These are phyloP conservation scores for Paracanthobrama guichenoti DNA, from an alignment of 2,113 vertebrate species.

Conservation along the genomic window DNA sequence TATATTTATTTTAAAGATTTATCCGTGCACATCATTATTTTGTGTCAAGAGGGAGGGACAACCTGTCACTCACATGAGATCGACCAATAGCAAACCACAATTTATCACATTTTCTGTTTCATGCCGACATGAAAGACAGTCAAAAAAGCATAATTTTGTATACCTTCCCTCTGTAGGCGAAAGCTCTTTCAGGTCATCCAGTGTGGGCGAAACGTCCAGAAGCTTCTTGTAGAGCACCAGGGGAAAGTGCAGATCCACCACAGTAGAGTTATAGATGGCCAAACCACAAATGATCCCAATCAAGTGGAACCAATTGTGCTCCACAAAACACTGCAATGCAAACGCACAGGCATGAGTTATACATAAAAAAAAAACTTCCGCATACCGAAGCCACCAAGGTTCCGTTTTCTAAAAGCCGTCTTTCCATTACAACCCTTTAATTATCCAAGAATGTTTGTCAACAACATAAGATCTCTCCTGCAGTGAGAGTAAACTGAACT, in stretches of 20 bases:
- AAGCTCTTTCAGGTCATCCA: conserved; percentile 93
- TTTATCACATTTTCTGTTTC: no score
- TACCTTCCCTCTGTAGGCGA: conserved; percentile 96
- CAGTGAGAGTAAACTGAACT: neutral
- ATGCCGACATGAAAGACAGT: neutral
- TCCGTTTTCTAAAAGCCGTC: neutral
- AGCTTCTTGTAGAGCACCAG: conserved; percentile 95
- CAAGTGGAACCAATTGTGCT: conserved; percentile 96
- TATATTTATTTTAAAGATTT: no score
- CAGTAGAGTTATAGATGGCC: conserved; percentile 96
- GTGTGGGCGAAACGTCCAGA: conserved; percentile 79
- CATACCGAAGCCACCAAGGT: neutral
- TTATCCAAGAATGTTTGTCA: neutral
- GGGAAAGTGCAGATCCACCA: conserved; percentile 95
- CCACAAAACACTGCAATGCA: conserved; percentile 89
- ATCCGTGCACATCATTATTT: no score
- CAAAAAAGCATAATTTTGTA: neutral
- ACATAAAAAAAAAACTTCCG: neutral
- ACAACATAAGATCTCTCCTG: neutral
- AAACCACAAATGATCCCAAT: conserved; percentile 95
- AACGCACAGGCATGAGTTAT: neutral
- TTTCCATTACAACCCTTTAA: conserved; percentile 9
- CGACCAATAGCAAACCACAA: no score
- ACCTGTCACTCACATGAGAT: no score
- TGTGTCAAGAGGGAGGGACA: no score